Base-by-base conservation (phyloP, 2,888 invertebrate species). In the Oscheius myriophilus region DNA sequence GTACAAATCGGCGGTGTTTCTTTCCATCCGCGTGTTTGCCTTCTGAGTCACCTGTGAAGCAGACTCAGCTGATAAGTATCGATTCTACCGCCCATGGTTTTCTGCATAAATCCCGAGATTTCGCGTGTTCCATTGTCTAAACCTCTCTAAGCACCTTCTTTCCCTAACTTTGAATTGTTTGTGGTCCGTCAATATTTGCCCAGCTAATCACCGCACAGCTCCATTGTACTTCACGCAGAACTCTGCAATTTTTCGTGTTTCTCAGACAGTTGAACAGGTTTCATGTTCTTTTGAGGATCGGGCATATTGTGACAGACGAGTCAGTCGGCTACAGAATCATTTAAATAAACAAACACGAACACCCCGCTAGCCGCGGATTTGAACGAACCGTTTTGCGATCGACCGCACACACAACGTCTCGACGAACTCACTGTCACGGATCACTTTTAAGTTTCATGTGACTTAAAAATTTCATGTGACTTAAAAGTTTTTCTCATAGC, bases 31-130 rank as follows among this genome's bases (percentile, higher is more conserved):
- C 25, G 11, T 63, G 63, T 63, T 63, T 63, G 63, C 63, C 33
- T 52, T 63, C 43, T 63, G 63, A 63, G 63, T 63, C 63, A 63
- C 42, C 63, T 25, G 39, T 54, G 63, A 61, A 61, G 63, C 63
- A 63, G 45, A n/a, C 57, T 55, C 65, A 65, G 57, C 65, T 65
- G 65, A 65, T 65, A 65, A 65, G 54, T 55, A 65, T 65, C 54
- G 65, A 65, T 65, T 63, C 63, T 52, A 61, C 61, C 12, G 23
- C n/a, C 21, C 42, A 33, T n/a, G 26, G n/a, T 61, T 49, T 61
- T 26, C 12, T 25, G 21, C 49, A 46, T 33, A 61, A 61, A 61
- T 46, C 23, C 21, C 11, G n/a, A 41, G 39, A 57, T 26, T 16
- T 16, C 21, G 26, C 16, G 33, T 57, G n/a, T 41, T 43, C 21